phyloP scores from a whole-genome alignment of 2,888 invertebrate species.

The Gandaritis pyraliata region DNA sequence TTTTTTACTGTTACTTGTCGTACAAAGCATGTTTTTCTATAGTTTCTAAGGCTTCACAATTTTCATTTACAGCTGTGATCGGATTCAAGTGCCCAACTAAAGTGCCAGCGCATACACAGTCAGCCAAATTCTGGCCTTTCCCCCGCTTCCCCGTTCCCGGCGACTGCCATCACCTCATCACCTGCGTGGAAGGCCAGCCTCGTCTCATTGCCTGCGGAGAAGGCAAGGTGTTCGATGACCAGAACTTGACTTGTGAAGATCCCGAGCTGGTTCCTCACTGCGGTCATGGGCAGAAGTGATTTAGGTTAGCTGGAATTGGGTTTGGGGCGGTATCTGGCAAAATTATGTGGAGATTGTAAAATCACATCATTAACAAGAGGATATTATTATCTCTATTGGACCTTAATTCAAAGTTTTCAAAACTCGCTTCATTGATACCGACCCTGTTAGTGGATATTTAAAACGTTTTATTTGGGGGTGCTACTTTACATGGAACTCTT shows the following conservation, averaged over 20 bases:
- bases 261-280: constrained; percentile 85
- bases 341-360: not conserved
- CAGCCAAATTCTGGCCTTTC: constrained; percentile 96
- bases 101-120: constrained; percentile 90
- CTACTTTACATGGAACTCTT: not conserved
- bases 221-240: constrained; percentile 93
- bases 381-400: too few species aligned
- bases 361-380: not conserved
- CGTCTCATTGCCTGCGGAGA: constrained; percentile 94
- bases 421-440: not conserved
- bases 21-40: too few species aligned
- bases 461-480: not conserved
- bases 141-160: constrained; percentile 95
- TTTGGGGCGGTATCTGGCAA: constrained; percentile 5
- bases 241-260: constrained; percentile 92
- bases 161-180: constrained; percentile 94
- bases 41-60: too few species aligned
- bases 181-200: constrained; percentile 95
- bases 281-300: constrained; percentile 61
- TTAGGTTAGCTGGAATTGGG: not conserved
- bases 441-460: not conserved
- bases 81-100: constrained; percentile 96
- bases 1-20: too few species aligned
- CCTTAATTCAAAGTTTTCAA: not conserved
- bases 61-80: constrained; percentile 88